phyloP scores from a whole-genome alignment of 2,888 invertebrate genomes.

The Carcina quercana region DNA sequence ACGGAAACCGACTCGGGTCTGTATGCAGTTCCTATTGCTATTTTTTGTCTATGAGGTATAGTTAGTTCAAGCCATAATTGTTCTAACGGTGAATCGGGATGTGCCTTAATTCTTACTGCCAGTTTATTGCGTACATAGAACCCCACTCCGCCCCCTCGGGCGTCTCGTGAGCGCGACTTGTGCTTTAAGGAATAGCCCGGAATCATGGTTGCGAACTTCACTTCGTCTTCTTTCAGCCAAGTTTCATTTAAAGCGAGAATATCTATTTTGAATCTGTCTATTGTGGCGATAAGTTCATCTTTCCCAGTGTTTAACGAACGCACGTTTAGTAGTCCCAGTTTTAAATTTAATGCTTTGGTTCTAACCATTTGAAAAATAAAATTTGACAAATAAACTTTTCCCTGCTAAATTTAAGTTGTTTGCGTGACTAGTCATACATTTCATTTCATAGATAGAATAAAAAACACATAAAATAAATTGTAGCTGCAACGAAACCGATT shows the following conservation, averaged over 20 bases:
- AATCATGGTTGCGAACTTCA: constrained; percentile 6
- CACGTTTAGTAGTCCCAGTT: constrained; percentile 17
- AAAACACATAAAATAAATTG: not conserved
- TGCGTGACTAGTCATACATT: not conserved
- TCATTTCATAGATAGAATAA: not conserved
- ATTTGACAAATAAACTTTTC: too few species aligned
- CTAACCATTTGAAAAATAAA: too few species aligned
- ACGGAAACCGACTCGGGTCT: constrained; percentile 13
- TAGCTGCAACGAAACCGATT: too few species aligned
- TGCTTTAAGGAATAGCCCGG: constrained; percentile 6
- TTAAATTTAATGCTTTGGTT: constrained; percentile 10
- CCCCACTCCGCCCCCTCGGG: constrained; percentile 9
- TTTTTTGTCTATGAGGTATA: constrained; percentile 9
- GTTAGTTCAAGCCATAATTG: constrained; percentile 20
- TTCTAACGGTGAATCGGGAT: constrained; percentile 13
- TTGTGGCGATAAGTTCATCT: constrained; percentile 15
- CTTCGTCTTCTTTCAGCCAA: constrained; percentile 9
- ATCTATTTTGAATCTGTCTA: constrained; percentile 10
- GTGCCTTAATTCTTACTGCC: constrained; percentile 6
- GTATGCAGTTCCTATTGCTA: constrained; percentile 19
- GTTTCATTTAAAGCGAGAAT: constrained; percentile 16
- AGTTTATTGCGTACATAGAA: constrained; percentile 11
- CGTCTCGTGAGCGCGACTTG: not conserved
- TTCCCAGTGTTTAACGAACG: constrained; percentile 19
- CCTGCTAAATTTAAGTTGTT: not conserved